phyloP scores from a whole-genome alignment of 2,113 vertebrate genomes.

The Centropus unirufus region DNA sequence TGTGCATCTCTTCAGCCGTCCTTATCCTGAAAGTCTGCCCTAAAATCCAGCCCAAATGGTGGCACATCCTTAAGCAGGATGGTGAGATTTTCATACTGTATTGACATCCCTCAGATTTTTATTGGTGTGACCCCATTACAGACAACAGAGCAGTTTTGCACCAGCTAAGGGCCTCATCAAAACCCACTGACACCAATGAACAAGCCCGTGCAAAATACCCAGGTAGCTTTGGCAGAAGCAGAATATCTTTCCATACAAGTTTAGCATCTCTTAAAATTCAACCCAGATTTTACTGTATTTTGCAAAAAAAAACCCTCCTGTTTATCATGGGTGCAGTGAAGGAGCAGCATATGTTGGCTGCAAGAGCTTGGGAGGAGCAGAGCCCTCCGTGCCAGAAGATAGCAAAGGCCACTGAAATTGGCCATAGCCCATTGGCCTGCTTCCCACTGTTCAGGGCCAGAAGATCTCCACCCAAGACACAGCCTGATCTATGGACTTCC shows the following conservation, averaged over 20 bases:
- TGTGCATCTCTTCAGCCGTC: background rate
- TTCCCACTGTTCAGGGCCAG: background rate
- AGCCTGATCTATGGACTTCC: background rate
- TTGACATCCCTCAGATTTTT: background rate
- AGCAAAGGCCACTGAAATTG: background rate
- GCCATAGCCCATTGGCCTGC: background rate
- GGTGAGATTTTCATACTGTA: background rate
- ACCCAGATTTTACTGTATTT: background rate
- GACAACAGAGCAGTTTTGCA: background rate
- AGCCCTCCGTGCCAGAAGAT: background rate
- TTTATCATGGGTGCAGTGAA: background rate
- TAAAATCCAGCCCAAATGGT: background rate
- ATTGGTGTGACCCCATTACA: rapidly evolving
- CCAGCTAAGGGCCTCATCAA: background rate
- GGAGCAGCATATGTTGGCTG: background rate
- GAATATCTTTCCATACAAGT: background rate
- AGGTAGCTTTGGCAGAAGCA: background rate
- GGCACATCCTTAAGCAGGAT: background rate
- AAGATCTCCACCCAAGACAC: slow-evolving; percentile 19
- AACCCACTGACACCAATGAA: background rate
- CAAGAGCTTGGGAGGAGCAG: background rate
- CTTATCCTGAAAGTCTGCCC: background rate
- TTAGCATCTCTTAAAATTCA: background rate
- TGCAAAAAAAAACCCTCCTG: background rate
- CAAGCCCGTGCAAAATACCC: background rate